phyloP scores from a whole-genome alignment of 2,113 vertebrate species.

The Sminthopsis crassicaudata region DNA sequence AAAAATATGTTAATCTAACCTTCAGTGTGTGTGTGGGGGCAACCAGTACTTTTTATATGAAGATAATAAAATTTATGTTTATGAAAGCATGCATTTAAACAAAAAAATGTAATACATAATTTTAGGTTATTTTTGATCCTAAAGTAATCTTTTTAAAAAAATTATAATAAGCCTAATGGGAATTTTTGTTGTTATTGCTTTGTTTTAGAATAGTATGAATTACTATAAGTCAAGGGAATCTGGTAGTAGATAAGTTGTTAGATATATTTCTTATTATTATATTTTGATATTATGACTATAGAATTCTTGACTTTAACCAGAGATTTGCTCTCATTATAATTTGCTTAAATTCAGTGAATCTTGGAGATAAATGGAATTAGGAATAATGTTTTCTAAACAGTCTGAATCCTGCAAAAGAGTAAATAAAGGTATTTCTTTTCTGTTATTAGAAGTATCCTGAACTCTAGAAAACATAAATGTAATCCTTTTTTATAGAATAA shows the following conservation, averaged over 20 bases:
- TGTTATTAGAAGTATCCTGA: conserved; percentile 54
- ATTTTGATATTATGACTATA: conserved; percentile 22
- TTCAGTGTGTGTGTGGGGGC: not conserved
- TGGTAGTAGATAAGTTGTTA: not conserved
- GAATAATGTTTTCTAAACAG: conserved; percentile 3
- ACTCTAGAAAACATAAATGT: conserved; percentile 30
- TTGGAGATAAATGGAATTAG: conserved; percentile 30
- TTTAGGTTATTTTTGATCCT: conserved; percentile 61
- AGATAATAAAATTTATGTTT: conserved; percentile 71
- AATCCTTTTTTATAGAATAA: conserved; percentile 51
- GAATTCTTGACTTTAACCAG: conserved; percentile 18
- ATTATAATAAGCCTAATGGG: conserved; percentile 40
- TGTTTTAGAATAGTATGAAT: not conserved
- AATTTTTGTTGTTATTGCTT: conserved; percentile 14
- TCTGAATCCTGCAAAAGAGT: conserved; percentile 23
- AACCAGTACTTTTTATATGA: conserved; percentile 61
- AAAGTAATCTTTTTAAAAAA: conserved; percentile 66
- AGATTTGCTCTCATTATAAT: conserved; percentile 63
- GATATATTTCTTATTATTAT: conserved; percentile 14
- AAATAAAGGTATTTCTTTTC: conserved; percentile 54
- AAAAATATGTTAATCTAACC: conserved; percentile 72
- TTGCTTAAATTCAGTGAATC: conserved; percentile 40
- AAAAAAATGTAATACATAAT: conserved; percentile 56
- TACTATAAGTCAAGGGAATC: conserved; percentile 4
- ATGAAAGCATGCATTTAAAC: conserved; percentile 60